Evolutionary conservation across 1,140 invertebrate species (phyloP), one percentile per base, ranked within the genome.

Genomic region (Heterodera schachtii): DNA sequence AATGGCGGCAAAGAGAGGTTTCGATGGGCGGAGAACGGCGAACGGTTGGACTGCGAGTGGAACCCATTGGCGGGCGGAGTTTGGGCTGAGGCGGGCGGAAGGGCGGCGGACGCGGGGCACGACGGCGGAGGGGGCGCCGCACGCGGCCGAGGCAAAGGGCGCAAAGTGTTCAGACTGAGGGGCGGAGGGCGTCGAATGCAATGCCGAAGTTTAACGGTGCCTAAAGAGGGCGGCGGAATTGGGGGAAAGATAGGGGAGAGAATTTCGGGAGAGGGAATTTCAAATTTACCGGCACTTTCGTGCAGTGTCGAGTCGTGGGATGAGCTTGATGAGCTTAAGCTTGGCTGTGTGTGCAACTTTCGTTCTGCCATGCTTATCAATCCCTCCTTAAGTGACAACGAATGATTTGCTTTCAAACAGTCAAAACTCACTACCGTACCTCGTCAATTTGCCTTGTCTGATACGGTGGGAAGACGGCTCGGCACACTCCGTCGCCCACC

Each of bases 381-480:
- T 44, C 11, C 66, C 41, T 31, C 21, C 57, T 44, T 64, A 64
- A 19, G 4, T 19, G 11, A 64, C 41, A 43, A 43, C 43, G 69
- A 6, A 21, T 13, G 16, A 0, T 7, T 7, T 43, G 16, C 41
- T 7, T 7, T 43, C 7, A 71, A 71, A 41, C 69, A 16, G n/a
- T 41, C 69, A 0, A 4, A 46, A 11, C 8, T 41, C 49, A 16
- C 47, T 52, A 2, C 41, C 43, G 69, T 52, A 19, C 43, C 44
- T 74, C 70, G 71, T 21, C 73, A 74, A 21, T 74, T 49, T 67
- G 77, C 3, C 78, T 13, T 8, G 79, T 41, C 21, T 81, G 60
- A 75, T 86, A 86, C 21, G 85, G 86, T 41, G 85, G 82, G 71
- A 77, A 86, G 13, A 86, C 86, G 31, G 83, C 79, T 41, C 71